Evolutionary conservation across 2,797 vertebrate genomes (phyloP), one percentile per base, ranked within the genome.

Genomic region (Acomys russatus): DNA sequence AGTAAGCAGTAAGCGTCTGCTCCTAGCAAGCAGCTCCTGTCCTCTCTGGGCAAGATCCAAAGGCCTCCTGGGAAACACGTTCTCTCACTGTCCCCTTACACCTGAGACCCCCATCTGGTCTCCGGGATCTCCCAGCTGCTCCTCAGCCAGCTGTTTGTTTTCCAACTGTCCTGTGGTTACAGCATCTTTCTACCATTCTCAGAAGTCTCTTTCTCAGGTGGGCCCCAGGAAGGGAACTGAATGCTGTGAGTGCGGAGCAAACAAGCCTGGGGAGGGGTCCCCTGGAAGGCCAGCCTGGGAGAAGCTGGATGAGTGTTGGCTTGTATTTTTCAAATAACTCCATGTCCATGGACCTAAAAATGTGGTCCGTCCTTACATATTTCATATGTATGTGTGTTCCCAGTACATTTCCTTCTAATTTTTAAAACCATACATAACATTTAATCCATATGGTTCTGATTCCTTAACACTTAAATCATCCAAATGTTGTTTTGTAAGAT

Each of bases 391-490:
- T 95, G 70, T 95, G 93, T 96, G 70, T 97, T 97, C 93, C 96
- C 90, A 70, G 97, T 97, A 96, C 89, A 96, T 96, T 97, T 95
- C 94, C 96, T 98, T 96, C 97, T 97, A 97, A 97, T 97, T 97
- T 97, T 97, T 97, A 97, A 97, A 97, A 88, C 96, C 95, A 97
- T 98, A 97, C 95, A 78, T 97, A 97, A 97, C 88, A 96, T 97
- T 97, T 97, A 98, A 98, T 98, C 97, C 97, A 98, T 98, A 98
- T 98, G 97, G 97, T 97, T 97, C 97, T 96, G 97, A 97, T 98
- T 97, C 96, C 95, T 97, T 97, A 97, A 97, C 97, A 97, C 97
- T 97, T 97, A 97, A 98, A 96, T 97, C 97, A 98, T 97, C 97
- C 96, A 96, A 97, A 97, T 96, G 97, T 97, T 98, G 97, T 97